Evolutionary conservation across 2,113 vertebrate species (phyloP), one percentile per base, ranked within the genome.

Genomic region (Urocolius indicus): DNA sequence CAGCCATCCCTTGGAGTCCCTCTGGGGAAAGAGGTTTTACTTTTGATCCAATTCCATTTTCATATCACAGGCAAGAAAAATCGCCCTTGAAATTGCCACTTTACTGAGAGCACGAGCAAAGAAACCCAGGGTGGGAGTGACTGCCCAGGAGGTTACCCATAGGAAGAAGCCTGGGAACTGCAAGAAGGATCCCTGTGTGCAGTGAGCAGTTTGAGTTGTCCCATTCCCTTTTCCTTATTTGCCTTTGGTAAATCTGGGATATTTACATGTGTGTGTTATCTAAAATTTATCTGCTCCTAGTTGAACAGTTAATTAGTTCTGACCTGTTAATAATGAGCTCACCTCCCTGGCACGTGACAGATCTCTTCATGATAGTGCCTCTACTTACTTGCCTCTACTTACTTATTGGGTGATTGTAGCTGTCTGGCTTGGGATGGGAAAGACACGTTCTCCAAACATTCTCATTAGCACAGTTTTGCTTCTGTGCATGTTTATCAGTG

Each of bases 11-110:
- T n/a, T 49, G 79, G 58, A 65, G 54, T 65, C 54, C 58, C 36
- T 73, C 51, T 88, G 41, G 27, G 71, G 78, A 91, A 91, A 38
- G 57, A 61, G 19, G 32, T 74, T 83, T 84, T 82, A 23, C 12
- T 90, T 93, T 94, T 79, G 30, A 72, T 83, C 45, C 8, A 29
- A 43, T 75, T 89, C 3, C 16, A 27, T 94, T 93, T 95, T 90
- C 32, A 74, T 51, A 43, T 71, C 34, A 88, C 38, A 84, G 55
- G 23, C 1, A 7, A 85, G 65, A 85, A 90, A 55, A 63, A 36
- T 54, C 36, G 51, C 32, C 23, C 38, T 92, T 80, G 48, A 76
- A 92, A 54, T 51, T 62, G 78, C 22, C 2, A 2, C 38, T 90
- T 82, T 87, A 17, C 59, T 54, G 17, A 48, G 24, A 43, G 58